A percentile compares a stretch with the other conserved stretches of the same genome.
phyloP scores from a whole-genome alignment of 1,140 invertebrate genomes.

The Hyles vespertilio region DNA sequence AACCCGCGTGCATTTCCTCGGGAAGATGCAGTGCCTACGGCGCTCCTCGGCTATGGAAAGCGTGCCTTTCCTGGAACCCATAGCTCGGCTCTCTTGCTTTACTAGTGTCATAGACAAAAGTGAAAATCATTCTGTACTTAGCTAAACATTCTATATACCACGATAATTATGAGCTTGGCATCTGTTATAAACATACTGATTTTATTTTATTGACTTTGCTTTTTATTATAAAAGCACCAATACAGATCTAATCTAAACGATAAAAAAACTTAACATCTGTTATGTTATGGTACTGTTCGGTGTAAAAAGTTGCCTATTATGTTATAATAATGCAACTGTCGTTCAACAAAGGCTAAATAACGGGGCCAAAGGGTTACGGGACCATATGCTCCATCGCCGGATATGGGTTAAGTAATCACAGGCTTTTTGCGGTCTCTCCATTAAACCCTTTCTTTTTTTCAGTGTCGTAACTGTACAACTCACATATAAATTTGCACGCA shows the following conservation, averaged over 20 bases:
- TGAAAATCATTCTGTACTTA: conserved; percentile 49
- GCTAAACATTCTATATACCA: no score
- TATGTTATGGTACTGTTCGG: conserved; percentile 2
- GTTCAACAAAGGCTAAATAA: conserved; percentile 50
- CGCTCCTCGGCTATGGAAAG: conserved; percentile 53
- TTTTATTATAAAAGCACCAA: no score
- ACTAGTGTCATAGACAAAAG: conserved; percentile 56
- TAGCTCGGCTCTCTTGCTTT: conserved; percentile 41
- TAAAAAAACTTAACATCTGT: conserved; percentile 20
- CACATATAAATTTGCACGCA: conserved; percentile 53
- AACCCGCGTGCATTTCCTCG: conserved; percentile 69
- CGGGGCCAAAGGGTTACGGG: conserved; percentile 72
- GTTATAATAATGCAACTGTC: conserved; percentile 59
- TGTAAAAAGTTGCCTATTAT: conserved; percentile 50
- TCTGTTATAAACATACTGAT: no score
- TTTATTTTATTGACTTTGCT: no score
- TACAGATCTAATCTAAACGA: background rate
- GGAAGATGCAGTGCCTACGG: conserved; percentile 57
- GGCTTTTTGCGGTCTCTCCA: conserved; percentile 55
- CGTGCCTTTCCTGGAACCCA: conserved; percentile 62
- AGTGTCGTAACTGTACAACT: conserved; percentile 48
- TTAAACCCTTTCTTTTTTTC: conserved; percentile 61
- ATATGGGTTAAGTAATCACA: conserved; percentile 73
- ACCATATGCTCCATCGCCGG: conserved; percentile 66
- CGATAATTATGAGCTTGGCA: no score